Conservation (phyloP, 2,113 vertebrate genomes). For the Myotis yumanensis region DNA sequence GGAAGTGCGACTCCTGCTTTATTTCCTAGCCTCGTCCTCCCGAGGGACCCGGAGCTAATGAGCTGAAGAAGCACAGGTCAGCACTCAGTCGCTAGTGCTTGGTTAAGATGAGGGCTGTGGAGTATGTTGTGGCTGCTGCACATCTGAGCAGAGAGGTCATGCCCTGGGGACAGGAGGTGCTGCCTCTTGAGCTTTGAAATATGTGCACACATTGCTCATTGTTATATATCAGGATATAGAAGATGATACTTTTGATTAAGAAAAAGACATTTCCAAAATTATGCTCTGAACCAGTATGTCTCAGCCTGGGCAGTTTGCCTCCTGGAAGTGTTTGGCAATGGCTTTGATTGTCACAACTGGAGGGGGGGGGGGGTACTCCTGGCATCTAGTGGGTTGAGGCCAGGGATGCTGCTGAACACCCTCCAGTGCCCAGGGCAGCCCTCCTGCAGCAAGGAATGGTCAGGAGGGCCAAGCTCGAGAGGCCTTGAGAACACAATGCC, state of each 20-base stretch:
- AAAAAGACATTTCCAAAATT: neutral
- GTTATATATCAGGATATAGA: neutral
- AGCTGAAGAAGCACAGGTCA: neutral
- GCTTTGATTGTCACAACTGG: neutral
- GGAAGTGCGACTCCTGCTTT: neutral
- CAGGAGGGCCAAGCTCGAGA: neutral
- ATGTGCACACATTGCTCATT: neutral
- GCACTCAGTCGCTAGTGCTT: neutral
- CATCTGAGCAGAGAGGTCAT: neutral
- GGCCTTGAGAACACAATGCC: neutral
- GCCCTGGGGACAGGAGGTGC: too few species aligned
- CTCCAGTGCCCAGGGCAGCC: neutral
- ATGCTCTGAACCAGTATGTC: neutral
- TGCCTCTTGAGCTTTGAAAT: neutral
- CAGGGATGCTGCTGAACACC: neutral
- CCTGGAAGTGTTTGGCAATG: neutral
- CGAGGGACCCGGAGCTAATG: neutral
- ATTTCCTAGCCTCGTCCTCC: neutral
- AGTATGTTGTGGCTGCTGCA: neutral
- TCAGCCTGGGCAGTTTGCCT: neutral
- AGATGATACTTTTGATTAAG: neutral
- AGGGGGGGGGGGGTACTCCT: too few species aligned
- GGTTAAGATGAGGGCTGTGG: neutral
- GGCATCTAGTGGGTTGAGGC: neutral
- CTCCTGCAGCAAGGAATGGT: neutral